phyloP scores from a whole-genome alignment of 2,797 vertebrate genomes.

The Sebastes nivosus region DNA sequence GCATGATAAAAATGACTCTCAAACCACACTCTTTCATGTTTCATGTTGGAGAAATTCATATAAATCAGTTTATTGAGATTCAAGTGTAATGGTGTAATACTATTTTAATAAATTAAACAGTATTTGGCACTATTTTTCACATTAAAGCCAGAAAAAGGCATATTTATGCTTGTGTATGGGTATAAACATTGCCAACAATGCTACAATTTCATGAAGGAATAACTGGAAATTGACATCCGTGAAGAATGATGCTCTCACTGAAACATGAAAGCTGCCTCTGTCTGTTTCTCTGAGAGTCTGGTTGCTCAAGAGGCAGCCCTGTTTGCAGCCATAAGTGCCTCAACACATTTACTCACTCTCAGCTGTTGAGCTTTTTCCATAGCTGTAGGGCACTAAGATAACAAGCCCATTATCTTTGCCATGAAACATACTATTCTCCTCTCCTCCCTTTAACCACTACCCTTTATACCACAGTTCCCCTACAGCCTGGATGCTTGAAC shows the following conservation, averaged over 20 bases:
- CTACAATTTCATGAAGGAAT: background rate
- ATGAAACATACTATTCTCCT: slow-evolving; percentile 13
- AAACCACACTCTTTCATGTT: slow-evolving; percentile 29
- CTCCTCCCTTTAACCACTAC: slow-evolving; percentile 11
- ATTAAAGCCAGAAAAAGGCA: background rate
- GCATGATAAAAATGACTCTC: background rate
- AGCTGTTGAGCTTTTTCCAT: slow-evolving; percentile 24
- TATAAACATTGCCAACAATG: background rate
- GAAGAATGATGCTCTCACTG: background rate
- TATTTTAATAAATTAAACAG: background rate
- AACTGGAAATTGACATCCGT: background rate
- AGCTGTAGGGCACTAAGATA: slow-evolving; percentile 35
- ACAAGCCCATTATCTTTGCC: slow-evolving; percentile 40
- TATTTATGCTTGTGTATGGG: background rate
- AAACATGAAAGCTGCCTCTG: slow-evolving; percentile 43
- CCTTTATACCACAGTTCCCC: slow-evolving; percentile 6
- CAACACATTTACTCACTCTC: slow-evolving; percentile 17
- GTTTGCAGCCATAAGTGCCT: slow-evolving; percentile 28
- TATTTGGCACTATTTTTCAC: background rate
- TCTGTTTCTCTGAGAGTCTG: slow-evolving; percentile 11
- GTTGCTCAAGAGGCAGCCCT: slow-evolving; percentile 8
- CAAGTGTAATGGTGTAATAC: background rate
- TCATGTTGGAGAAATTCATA: slow-evolving; percentile 15
- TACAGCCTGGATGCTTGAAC: slow-evolving; percentile 15
- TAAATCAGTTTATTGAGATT: background rate